Conservation (phyloP, 2,113 vertebrate genomes). For the Podarcis cretensis region DNA sequence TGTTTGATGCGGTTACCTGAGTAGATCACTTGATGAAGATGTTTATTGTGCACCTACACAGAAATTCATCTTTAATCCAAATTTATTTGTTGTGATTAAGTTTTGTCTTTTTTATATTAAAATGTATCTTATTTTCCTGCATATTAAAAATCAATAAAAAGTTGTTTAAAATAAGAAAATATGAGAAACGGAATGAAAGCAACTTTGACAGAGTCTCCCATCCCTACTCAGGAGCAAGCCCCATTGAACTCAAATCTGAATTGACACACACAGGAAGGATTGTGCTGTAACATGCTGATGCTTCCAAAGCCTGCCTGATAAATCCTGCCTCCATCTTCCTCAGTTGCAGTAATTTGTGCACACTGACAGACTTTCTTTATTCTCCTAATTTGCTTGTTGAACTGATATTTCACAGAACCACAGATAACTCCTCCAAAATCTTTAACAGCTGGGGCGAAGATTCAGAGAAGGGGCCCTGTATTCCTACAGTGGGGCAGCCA, state of each 20-base stretch:
- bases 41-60: too few relatives aligned
- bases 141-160: too few relatives aligned
- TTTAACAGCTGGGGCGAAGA: conserved; percentile 60
- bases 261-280: not conserved
- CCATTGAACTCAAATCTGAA: not conserved
- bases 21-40: too few relatives aligned
- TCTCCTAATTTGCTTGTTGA: conserved; percentile 61
- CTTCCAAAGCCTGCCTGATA: conserved; percentile 24
- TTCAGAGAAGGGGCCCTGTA: conserved; percentile 65
- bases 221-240: not conserved
- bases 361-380: conserved; percentile 34
- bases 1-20: too few relatives aligned
- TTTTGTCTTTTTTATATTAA: too few relatives aligned
- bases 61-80: too few relatives aligned
- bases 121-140: too few relatives aligned
- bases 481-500: conserved; percentile 62
- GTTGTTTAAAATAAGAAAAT: too few relatives aligned
- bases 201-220: too few relatives aligned
- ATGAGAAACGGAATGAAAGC: too few relatives aligned
- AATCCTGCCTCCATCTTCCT: conserved; percentile 34
- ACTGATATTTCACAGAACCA: conserved; percentile 65
- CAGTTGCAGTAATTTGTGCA: conserved; percentile 22
- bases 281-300: not conserved
- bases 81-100: too few relatives aligned
- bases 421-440: conserved; percentile 69